Percentiles rank a stretch among this genome's conserved stretches.
phyloP scores from a whole-genome alignment of 2,113 vertebrate genomes.

The Ardeotis arabs region DNA sequence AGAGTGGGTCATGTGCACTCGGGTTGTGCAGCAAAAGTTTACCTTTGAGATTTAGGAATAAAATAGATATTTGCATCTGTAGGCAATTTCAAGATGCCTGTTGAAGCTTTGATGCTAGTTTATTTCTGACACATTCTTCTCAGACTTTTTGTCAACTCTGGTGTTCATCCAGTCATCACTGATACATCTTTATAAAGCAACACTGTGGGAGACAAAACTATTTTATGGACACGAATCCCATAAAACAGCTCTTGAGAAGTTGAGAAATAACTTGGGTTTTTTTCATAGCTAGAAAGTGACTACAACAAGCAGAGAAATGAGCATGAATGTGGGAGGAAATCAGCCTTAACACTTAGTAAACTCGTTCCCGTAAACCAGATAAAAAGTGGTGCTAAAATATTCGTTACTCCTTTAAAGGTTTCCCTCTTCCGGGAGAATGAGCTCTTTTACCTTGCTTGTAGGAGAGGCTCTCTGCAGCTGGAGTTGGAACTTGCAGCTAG shows the following conservation, averaged over 20 bases:
- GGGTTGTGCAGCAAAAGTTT: background rate
- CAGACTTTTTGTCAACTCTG: background rate
- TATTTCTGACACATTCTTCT: background rate
- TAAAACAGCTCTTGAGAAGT: background rate
- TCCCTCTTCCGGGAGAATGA: background rate
- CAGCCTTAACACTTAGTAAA: background rate
- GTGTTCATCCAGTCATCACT: background rate
- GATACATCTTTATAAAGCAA: background rate
- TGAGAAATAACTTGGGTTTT: background rate
- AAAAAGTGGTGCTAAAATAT: background rate
- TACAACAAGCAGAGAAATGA: background rate
- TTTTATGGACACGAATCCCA: background rate
- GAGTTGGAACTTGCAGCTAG: background rate
- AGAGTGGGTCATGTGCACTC: background rate
- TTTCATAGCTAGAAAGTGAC: background rate
- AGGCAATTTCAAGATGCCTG: background rate
- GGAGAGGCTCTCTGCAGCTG: background rate
- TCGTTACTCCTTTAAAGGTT: background rate
- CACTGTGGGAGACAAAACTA: rapidly evolving
- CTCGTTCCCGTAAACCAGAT: background rate
- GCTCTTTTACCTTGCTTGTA: background rate
- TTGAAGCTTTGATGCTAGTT: background rate
- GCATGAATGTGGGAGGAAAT: background rate
- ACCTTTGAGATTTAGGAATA: background rate
- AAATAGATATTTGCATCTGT: background rate